phyloP scores from a whole-genome alignment of 2,797 vertebrate species.

The Danionella dracula region DNA sequence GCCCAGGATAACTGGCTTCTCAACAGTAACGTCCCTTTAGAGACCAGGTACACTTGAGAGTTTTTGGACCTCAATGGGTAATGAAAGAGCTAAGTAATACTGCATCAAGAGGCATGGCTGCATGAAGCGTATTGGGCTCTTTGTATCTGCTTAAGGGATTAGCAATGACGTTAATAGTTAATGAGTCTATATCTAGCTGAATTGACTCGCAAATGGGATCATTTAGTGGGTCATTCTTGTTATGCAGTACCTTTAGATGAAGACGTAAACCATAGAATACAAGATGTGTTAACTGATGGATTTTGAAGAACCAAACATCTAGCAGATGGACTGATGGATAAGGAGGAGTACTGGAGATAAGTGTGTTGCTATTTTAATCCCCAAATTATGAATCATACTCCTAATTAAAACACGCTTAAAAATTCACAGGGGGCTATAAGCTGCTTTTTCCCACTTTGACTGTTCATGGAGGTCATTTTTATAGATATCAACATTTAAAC shows the following conservation, averaged over 20 bases:
- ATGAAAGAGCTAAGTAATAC: not conserved
- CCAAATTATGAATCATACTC: no score
- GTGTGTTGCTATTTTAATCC: no score
- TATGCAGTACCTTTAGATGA: not conserved
- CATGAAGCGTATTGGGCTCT: not conserved
- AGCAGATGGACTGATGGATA: no score
- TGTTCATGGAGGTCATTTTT: no score
- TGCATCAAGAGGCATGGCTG: constrained; percentile 21
- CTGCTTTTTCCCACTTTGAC: no score
- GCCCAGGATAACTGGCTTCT: constrained; percentile 97
- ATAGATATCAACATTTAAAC: no score
- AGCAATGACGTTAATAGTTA: not conserved
- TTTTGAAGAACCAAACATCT: not conserved
- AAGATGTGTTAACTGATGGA: not conserved
- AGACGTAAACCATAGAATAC: not conserved
- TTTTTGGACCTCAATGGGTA: not conserved
- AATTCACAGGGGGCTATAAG: no score
- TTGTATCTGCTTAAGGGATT: not conserved
- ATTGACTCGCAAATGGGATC: not conserved
- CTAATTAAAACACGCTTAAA: no score
- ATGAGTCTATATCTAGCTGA: not conserved
- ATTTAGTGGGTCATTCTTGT: not conserved
- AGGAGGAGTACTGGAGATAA: no score
- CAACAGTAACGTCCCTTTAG: constrained; percentile 98
- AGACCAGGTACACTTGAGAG: constrained; percentile 81